Evolutionary conservation across 2,888 invertebrate genomes (phyloP).

Genomic region (Oscheius sp.): DNA sequence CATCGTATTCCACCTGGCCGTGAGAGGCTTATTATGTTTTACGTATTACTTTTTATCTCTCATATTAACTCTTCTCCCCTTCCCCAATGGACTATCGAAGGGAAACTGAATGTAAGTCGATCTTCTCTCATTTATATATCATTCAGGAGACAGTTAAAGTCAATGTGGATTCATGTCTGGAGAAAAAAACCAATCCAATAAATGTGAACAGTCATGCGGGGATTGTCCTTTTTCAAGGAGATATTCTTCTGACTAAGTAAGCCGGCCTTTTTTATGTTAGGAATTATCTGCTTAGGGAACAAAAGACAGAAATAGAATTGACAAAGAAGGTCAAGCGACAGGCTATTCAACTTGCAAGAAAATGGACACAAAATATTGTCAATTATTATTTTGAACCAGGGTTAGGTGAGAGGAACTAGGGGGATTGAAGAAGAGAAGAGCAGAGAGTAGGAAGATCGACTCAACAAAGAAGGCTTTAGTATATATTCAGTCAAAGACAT

Average conservation of each 20-base stretch:
- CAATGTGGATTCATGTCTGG: background rate
- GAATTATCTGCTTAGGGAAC: background rate
- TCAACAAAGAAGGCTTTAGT: background rate
- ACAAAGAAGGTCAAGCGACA: background rate
- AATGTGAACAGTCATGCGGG: background rate
- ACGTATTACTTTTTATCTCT: background rate
- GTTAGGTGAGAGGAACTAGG: background rate
- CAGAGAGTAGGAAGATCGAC: background rate
- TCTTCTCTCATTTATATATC: background rate
- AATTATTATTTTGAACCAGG: constrained; percentile 6
- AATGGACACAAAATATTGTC: constrained; percentile 10
- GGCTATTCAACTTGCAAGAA: constrained; percentile 7
- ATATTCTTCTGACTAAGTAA: constrained; percentile 6
- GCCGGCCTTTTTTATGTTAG: background rate
- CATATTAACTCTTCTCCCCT: background rate
- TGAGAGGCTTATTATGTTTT: too few species aligned
- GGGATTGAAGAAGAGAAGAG: background rate
- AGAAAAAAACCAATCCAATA: background rate
- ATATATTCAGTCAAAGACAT: background rate
- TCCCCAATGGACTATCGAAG: background rate
- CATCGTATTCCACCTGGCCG: too few species aligned
- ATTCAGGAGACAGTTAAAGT: constrained; percentile 8
- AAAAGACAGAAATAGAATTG: background rate
- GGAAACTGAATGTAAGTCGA: background rate
- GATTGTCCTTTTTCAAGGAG: constrained; percentile 7